Conservation (phyloP, 2,113 vertebrate genomes). For the Dipodomys spectabilis region DNA sequence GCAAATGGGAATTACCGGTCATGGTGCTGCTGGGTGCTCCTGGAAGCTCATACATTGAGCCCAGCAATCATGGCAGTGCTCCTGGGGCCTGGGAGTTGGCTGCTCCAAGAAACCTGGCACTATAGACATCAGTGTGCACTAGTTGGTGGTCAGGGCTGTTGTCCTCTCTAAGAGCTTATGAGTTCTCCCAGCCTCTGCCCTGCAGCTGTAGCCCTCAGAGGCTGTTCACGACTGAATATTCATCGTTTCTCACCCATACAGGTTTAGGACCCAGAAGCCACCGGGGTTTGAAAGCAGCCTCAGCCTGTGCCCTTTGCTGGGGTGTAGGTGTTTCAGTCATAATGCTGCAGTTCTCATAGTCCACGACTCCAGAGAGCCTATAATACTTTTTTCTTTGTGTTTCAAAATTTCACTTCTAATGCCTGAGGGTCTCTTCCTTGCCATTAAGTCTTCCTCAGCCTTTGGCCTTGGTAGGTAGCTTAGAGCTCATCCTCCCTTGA, state of each 20-base stretch:
- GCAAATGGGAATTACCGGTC: neutral
- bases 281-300: too few relatives aligned
- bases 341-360: neutral
- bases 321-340: accelerated
- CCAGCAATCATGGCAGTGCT: neutral
- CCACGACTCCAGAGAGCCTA: neutral
- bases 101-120: neutral
- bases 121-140: neutral
- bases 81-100: neutral
- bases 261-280: neutral
- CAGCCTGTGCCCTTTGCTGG: neutral
- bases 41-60: accelerated
- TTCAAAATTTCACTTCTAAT: neutral
- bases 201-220: neutral
- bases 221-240: neutral
- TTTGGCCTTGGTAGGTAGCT: neutral
- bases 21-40: accelerated
- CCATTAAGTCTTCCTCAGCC: neutral
- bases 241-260: neutral
- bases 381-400: neutral
- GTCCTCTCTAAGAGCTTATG: neutral
- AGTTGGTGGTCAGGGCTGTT: neutral
- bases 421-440: neutral
- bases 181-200: neutral
- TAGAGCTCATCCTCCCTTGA: neutral